Base-by-base conservation (phyloP, 2,888 invertebrate species). In the Rhagonycha lutea region DNA sequence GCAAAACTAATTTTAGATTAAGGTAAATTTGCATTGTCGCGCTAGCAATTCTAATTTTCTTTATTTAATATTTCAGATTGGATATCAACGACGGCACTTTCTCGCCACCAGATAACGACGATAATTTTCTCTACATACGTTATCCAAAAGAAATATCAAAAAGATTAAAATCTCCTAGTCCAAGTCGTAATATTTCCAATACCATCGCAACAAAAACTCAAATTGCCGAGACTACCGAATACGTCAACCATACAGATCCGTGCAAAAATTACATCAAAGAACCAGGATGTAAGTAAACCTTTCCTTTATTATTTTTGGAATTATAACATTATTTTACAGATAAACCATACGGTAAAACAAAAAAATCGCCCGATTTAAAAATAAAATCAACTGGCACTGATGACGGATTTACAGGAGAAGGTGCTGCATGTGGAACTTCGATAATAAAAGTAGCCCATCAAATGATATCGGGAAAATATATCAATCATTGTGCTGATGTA, bases 91-190 rank as follows among this genome's bases (percentile, higher is more conserved):
- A 90, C 74, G 88, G 86, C 71, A 87, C 91, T 11, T 91, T 91
- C 80, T 94, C 94, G 14, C 94, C 95, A 18, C 94, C 94, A 2
- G 91, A 92, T 26, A 91, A 92, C 62, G 94, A 94, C 86, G 94
- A 94, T 83, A 92, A 91, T 70, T 94, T 94, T 85, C 90, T 92
- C 70, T 94, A 94, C 85, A 86, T 86, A 75, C 84, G 84, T 24
- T 84, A 85, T 72, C 92, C 91, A 12, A 89, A 87, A 82, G 84
- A 75, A 61, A 61, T 77, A 18, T 69, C 61, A 24, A 63, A 47
- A 14, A 74, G 75, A 18, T 10, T 76, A 10, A 74, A 63, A 62
- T 32, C 73, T 18, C 29, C 74, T 63, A 69, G 61, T 71, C 63
- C 69, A 47, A 65, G 60, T 26, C 70, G 68, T 69, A 69, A 76